Percentiles rank a stretch among this genome's conserved stretches.
phyloP scores from a whole-genome alignment of 2,888 invertebrate genomes.

The Aspidiotus destructor region DNA sequence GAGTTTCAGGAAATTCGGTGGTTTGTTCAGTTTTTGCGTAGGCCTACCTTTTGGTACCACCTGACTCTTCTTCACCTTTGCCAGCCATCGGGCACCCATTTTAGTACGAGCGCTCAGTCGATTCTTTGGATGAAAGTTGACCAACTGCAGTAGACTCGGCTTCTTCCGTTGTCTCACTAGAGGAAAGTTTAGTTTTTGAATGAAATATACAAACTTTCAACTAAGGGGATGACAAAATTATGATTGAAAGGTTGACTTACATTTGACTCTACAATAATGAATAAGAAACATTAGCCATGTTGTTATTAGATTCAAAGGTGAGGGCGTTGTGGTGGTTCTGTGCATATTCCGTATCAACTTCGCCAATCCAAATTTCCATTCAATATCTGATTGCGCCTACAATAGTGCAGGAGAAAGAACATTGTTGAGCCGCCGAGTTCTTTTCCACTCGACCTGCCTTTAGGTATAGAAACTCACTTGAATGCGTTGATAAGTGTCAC shows the following conservation, averaged over 20 bases:
- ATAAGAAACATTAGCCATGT: constrained; percentile 83
- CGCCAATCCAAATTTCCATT: constrained; percentile 99
- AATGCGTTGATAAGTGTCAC: constrained; percentile 98
- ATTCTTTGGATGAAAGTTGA: constrained; percentile 58
- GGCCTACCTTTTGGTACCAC: constrained; percentile 60
- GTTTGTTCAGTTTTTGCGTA: neutral
- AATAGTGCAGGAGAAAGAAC: neutral
- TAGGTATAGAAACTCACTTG: constrained; percentile 58
- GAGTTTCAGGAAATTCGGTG: constrained; percentile 2
- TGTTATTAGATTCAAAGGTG: constrained; percentile 93
- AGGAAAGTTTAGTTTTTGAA: constrained; percentile 27
- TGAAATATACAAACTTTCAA: constrained; percentile 14
- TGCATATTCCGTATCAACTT: constrained; percentile 98
- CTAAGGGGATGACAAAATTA: neutral
- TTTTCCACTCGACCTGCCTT: no score
- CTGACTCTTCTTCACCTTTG: constrained; percentile 77
- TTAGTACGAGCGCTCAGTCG: constrained; percentile 72
- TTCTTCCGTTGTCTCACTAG: constrained; percentile 52
- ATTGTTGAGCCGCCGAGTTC: neutral
- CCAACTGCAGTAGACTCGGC: constrained; percentile 73
- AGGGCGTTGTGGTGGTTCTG: constrained; percentile 90
- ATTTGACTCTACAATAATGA: constrained; percentile 58
- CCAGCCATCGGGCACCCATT: constrained; percentile 79
- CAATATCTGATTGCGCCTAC: constrained; percentile 98
- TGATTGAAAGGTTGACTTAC: constrained; percentile 36